phyloP scores from a whole-genome alignment of 2,113 vertebrate species.

The Elanus axillaris region DNA sequence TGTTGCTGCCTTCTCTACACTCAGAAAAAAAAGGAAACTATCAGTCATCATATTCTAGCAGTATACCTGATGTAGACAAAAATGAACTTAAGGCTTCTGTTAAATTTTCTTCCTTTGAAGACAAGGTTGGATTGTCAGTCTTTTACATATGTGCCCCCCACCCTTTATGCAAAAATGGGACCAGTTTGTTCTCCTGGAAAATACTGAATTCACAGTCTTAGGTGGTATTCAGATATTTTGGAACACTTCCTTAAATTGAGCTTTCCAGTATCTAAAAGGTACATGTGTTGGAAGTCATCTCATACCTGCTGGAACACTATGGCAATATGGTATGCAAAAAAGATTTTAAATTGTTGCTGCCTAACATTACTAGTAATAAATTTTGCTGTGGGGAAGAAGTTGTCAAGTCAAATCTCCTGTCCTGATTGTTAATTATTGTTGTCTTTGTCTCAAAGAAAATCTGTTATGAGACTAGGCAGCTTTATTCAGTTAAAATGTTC shows the following conservation, averaged over 20 bases:
- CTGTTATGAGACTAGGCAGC: slow-evolving; percentile 2
- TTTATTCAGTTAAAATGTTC: slow-evolving; percentile 21
- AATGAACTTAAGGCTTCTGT: neutral
- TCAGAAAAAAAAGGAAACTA: neutral
- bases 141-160: fast-evolving
- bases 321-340: neutral
- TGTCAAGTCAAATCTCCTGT: slow-evolving; percentile 2
- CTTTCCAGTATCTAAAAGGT: neutral
- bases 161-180: neutral
- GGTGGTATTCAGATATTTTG: neutral
- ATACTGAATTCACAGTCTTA: neutral
- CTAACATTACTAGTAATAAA: slow-evolving; percentile 19
- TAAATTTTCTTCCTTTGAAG: neutral
- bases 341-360: slow-evolving; percentile 36
- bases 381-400: slow-evolving; percentile 28
- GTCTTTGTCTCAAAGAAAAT: slow-evolving; percentile 44
- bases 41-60: neutral
- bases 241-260: neutral
- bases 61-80: neutral
- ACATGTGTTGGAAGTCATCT: neutral
- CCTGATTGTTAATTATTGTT: slow-evolving; percentile 59
- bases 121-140: neutral
- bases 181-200: neutral
- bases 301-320: neutral
- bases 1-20: neutral